phyloP scores from a whole-genome alignment of 2,888 invertebrate genomes.

The Lasioglossum morio region DNA sequence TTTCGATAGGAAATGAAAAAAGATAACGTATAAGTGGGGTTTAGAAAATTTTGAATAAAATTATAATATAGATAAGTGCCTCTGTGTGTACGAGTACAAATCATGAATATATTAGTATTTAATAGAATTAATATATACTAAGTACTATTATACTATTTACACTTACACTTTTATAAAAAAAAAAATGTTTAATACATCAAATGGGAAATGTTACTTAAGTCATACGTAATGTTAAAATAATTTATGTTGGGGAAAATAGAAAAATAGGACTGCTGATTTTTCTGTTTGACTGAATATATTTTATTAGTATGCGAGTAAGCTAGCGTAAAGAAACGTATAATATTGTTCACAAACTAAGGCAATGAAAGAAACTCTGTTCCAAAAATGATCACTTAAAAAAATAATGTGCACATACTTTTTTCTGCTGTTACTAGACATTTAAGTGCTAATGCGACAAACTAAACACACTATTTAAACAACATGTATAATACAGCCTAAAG shows the following conservation, averaged over 20 bases:
- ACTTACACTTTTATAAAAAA: conserved; percentile 31
- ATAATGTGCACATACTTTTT: conserved; percentile 13
- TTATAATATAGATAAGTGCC: conserved; percentile 45
- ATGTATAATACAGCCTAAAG: conserved; percentile 21
- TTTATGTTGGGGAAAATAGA: conserved; percentile 4
- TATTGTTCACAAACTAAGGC: conserved; percentile 14
- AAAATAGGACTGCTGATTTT: background rate
- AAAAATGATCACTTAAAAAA: background rate
- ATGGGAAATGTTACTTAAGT: conserved; percentile 35
- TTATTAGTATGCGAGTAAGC: background rate
- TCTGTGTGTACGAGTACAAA: conserved; percentile 28
- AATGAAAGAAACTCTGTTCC: conserved; percentile 1
- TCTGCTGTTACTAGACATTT: conserved; percentile 16
- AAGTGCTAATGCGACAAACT: conserved; percentile 55
- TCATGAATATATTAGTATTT: conserved; percentile 9
- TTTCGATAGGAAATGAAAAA: background rate
- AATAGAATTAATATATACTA: conserved; percentile 1
- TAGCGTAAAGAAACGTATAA: conserved; percentile 6
- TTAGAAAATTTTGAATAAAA: conserved; percentile 3
- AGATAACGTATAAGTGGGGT: background rate
- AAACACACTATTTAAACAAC: conserved; percentile 39
- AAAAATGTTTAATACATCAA: conserved; percentile 19
- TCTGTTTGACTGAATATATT: conserved; percentile 34
- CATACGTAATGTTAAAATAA: conserved; percentile 17
- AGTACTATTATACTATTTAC: conserved; percentile 19